A percentile compares a stretch with the other conserved stretches of the same genome.
Evolutionary conservation across 23 tunicate genomes (phyloP).

Genomic region (Ciona savignyi): DNA sequence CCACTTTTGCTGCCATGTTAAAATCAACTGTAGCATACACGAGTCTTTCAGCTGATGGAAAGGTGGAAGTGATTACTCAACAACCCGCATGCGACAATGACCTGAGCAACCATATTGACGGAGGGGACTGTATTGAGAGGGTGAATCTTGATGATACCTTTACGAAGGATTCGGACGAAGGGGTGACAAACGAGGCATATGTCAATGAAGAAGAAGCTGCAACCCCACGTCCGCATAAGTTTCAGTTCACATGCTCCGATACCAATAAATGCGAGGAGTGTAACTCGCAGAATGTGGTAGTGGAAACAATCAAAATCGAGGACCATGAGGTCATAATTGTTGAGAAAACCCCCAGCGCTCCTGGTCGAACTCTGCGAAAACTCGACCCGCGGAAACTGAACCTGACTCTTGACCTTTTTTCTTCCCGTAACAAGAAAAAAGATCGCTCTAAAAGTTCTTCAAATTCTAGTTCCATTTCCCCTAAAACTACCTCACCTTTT

Average conservation of each 20-base stretch:
- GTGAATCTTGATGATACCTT: neutral
- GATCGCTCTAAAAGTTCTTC: slow-evolving; percentile 39
- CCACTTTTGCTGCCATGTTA: neutral
- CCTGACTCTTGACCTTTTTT: slow-evolving; percentile 72
- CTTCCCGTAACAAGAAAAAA: slow-evolving; percentile 61
- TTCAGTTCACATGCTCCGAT: slow-evolving; percentile 28
- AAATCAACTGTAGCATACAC: neutral
- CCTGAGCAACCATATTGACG: neutral
- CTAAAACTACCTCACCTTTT: slow-evolving; percentile 49
- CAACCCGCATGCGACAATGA: neutral
- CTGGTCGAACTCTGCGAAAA: slow-evolving; percentile 69
- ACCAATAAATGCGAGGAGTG: slow-evolving; percentile 21
- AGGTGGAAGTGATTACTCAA: neutral
- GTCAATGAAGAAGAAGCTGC: slow-evolving; percentile 30
- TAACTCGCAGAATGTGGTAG: neutral
- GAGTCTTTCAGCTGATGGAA: neutral
- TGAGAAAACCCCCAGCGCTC: slow-evolving; percentile 22
- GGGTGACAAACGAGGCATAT: slow-evolving; percentile 44
- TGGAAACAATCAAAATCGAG: neutral
- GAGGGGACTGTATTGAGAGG: slow-evolving; percentile 3
- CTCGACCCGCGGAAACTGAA: slow-evolving; percentile 92
- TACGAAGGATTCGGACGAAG: neutral
- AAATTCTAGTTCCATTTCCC: slow-evolving; percentile 47
- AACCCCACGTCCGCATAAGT: slow-evolving; percentile 55
- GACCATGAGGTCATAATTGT: slow-evolving; percentile 42